A percentile compares a stretch with the other conserved stretches of the same genome.
Evolutionary conservation across 2,797 vertebrate species (phyloP).

Genomic region (Silurus lanzhouensis): DNA sequence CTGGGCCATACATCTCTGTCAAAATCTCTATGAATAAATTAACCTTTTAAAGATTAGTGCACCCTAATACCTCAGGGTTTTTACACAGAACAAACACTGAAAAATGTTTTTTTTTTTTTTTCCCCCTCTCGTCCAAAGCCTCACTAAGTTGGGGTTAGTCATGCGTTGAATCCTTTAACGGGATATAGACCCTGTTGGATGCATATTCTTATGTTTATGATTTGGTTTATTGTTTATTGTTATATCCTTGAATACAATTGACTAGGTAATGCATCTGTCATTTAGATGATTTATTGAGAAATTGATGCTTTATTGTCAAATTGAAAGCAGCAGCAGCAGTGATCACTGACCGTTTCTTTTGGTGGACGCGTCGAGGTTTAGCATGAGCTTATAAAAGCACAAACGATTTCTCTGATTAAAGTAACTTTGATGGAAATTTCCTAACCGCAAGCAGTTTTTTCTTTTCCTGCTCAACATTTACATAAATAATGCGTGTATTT

Average conservation of each 20-base stretch:
- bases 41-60: constrained; percentile 99
- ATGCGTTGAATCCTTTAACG: constrained; percentile 70
- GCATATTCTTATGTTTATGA: constrained; percentile 29
- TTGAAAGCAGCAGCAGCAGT: not conserved
- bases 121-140: constrained; percentile 68
- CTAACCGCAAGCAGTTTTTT: not conserved
- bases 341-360: not conserved
- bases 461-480: not conserved
- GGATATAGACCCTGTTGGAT: constrained; percentile 51
- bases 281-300: constrained; percentile 37
- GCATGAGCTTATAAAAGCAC: constrained; percentile 21
- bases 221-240: constrained; percentile 13
- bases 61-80: constrained; percentile 96
- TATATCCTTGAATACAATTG: constrained; percentile 31
- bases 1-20: constrained; percentile 96
- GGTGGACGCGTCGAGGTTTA: not conserved
- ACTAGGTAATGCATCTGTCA: constrained; percentile 29
- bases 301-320: not conserved
- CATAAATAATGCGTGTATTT: constrained; percentile 10
- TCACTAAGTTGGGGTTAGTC: constrained; percentile 73
- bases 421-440: constrained; percentile 12
- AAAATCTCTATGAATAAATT: constrained; percentile 99
- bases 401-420: constrained; percentile 26
- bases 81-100: constrained; percentile 85
- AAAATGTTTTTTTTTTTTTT: constrained; percentile 74